These are phyloP conservation scores for Oscheius myriophilus DNA, from an alignment of 2,888 invertebrate species.

Conservation along the genomic window DNA sequence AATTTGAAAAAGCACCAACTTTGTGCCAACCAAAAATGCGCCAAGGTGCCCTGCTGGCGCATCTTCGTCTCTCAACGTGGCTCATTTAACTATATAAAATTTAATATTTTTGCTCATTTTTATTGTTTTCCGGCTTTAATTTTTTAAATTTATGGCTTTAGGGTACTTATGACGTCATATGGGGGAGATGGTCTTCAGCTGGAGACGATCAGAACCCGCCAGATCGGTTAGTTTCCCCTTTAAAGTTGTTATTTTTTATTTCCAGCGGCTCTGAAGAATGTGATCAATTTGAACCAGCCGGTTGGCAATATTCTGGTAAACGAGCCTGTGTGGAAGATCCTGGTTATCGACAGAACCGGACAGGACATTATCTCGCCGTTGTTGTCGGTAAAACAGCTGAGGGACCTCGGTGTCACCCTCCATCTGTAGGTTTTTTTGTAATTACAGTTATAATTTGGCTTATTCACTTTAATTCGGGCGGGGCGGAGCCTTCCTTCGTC, in stretches of 20 bases:
- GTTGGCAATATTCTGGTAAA: constrained; percentile 59
- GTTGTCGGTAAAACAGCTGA: constrained; percentile 90
- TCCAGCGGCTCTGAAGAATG: constrained; percentile 65
- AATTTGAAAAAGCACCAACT: not conserved
- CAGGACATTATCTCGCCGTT: constrained; percentile 98
- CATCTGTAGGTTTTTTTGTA: constrained; percentile 81
- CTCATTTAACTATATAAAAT: not conserved
- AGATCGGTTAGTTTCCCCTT: constrained; percentile 42
- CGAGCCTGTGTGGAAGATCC: constrained; percentile 74
- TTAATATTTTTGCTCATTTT: too few relatives aligned
- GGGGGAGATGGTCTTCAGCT: constrained; percentile 28
- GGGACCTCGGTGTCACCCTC: constrained; percentile 94
- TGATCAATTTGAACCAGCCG: constrained; percentile 69
- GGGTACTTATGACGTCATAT: constrained; percentile 6
- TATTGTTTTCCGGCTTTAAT: too few relatives aligned
- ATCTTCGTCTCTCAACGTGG: not conserved
- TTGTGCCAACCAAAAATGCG: not conserved
- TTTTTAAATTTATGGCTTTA: too few relatives aligned
- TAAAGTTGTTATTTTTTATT: not conserved
- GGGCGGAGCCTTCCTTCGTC: too few relatives aligned
- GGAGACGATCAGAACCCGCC: constrained; percentile 54
- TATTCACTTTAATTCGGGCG: too few relatives aligned
- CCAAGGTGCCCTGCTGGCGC: not conserved
- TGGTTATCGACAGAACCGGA: constrained; percentile 93
- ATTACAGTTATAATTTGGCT: not conserved